These are phyloP conservation scores for Habropoda laboriosa DNA, from an alignment of 1,140 invertebrate species.

Conservation along the genomic window DNA sequence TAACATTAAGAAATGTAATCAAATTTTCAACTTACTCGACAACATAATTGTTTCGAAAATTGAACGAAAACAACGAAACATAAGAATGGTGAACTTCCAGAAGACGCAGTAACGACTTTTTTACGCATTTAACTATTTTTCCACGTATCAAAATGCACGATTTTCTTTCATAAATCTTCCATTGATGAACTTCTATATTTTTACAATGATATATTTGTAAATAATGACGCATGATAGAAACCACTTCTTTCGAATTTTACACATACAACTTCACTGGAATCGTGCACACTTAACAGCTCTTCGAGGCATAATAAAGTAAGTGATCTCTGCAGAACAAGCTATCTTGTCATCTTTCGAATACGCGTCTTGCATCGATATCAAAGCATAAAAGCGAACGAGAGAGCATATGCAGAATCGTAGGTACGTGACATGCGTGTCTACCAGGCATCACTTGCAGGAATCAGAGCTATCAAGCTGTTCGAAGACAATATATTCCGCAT, in stretches of 20 bases:
- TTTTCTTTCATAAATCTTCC: no score
- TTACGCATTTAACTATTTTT: neutral
- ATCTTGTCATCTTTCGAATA: constrained; percentile 29
- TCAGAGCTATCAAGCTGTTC: neutral
- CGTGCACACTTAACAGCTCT: no score
- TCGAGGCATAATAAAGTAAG: neutral
- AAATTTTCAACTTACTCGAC: neutral
- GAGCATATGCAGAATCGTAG: constrained; percentile 22
- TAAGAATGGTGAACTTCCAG: neutral
- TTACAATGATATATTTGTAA: no score
- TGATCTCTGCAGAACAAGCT: neutral
- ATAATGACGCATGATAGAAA: no score
- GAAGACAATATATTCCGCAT: neutral
- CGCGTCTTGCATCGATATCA: constrained; percentile 2
- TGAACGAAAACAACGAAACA: neutral
- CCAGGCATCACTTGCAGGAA: neutral
- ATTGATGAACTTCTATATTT: no score
- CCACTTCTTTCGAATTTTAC: neutral
- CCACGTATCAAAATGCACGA: no score
- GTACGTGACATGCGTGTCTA: constrained; percentile 16
- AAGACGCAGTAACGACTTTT: neutral
- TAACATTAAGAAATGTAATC: no score
- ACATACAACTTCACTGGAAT: neutral
- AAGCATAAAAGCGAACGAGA: constrained; percentile 11
- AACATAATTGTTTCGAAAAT: neutral